Conservation (phyloP, 2,113 vertebrate genomes). For the Calyptomena viridis region DNA sequence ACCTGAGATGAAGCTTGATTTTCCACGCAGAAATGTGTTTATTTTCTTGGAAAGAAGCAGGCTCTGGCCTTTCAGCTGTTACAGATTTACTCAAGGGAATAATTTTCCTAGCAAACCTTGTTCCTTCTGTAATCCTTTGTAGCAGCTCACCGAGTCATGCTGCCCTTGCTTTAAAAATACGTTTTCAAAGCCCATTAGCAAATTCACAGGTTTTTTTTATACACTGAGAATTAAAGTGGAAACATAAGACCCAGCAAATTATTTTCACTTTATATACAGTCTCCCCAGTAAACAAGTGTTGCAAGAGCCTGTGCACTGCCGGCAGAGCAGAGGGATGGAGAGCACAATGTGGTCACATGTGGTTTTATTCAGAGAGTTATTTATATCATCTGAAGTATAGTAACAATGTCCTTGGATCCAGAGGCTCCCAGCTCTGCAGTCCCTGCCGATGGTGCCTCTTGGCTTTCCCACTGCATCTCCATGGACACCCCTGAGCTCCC, state of each 20-base stretch:
- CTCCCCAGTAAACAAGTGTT: constrained; percentile 36
- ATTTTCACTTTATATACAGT: constrained; percentile 27
- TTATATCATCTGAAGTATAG: constrained; percentile 57
- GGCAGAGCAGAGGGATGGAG: constrained; percentile 19
- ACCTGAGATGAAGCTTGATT: constrained; percentile 9
- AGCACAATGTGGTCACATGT: constrained; percentile 52
- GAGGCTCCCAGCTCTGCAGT: background rate
- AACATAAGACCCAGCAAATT: constrained; percentile 70
- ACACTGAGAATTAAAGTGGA: constrained; percentile 71
- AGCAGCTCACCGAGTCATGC: constrained; percentile 22
- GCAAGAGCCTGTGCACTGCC: constrained; percentile 3
- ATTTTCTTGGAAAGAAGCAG: constrained; percentile 33
- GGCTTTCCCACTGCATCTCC: background rate
- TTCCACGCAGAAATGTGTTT: constrained; percentile 8
- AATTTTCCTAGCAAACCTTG: constrained; percentile 33
- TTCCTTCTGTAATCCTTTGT: constrained; percentile 30
- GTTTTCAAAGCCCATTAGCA: constrained; percentile 76
- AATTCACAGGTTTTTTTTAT: constrained; percentile 74
- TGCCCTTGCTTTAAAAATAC: constrained; percentile 66
- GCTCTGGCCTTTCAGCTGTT: constrained; percentile 7
- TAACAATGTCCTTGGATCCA: constrained; percentile 5
- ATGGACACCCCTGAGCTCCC: background rate
- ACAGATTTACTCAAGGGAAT: background rate
- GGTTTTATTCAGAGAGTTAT: constrained; percentile 53
- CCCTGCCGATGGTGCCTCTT: background rate